Conservation (phyloP, 2,888 invertebrate species). For the Hesperia comma region DNA sequence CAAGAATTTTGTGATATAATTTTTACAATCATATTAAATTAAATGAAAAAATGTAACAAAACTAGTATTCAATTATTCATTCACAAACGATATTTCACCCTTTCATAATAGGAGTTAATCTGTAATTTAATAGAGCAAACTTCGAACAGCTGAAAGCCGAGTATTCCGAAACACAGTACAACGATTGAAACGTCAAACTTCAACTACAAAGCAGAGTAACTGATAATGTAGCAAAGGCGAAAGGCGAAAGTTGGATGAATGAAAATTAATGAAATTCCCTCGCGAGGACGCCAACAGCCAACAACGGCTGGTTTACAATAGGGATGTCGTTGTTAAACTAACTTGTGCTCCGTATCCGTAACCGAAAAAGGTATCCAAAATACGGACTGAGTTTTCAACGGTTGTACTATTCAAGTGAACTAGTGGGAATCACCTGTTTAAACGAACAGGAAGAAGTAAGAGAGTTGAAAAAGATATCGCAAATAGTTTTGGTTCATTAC, state of each 20-base stretch:
- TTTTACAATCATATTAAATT: no score
- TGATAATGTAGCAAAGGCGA: conserved; percentile 46
- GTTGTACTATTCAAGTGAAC: no score
- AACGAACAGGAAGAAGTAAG: no score
- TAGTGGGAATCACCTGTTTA: no score
- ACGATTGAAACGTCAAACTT: conserved; percentile 23
- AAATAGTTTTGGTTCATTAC: no score
- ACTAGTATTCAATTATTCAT: no score
- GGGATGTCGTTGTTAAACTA: not conserved
- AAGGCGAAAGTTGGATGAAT: conserved; percentile 61
- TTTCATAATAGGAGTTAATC: no score
- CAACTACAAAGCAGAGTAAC: conserved; percentile 58
- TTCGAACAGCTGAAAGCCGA: not conserved
- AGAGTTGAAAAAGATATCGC: no score
- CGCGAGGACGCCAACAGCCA: not conserved
- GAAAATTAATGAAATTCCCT: conserved; percentile 76
- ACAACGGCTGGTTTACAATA: conserved; percentile 6
- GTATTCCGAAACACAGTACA: not conserved
- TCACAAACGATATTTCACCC: no score
- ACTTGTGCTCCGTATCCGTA: not conserved
- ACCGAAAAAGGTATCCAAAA: not conserved
- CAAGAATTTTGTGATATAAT: no score
- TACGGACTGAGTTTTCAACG: not conserved
- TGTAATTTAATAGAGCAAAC: not conserved
- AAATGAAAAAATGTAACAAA: no score